Conservation (phyloP, 2,888 invertebrate species). For the Andrena flavipes region DNA sequence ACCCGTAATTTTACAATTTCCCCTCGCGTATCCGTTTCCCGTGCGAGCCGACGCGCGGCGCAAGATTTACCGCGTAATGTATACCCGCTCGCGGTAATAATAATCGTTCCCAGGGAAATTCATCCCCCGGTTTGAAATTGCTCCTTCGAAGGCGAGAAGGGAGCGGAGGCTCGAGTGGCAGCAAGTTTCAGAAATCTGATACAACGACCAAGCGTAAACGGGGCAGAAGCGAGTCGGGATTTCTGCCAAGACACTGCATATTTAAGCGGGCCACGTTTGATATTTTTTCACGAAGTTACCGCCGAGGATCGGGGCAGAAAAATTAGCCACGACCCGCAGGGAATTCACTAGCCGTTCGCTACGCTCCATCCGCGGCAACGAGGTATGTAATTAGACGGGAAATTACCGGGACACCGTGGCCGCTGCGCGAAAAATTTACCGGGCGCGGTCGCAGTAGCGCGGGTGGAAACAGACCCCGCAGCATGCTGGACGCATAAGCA, state of each 20-base stretch:
- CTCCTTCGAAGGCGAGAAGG: background rate
- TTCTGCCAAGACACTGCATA: background rate
- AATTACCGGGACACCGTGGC: slow-evolving; percentile 52
- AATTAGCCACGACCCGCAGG: slow-evolving; percentile 28
- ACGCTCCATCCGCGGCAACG: slow-evolving; percentile 36
- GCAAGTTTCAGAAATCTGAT: slow-evolving; percentile 64
- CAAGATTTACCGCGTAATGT: slow-evolving; percentile 51
- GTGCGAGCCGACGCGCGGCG: slow-evolving; percentile 36
- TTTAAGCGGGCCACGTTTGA: background rate
- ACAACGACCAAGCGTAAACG: slow-evolving; percentile 15
- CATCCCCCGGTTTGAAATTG: slow-evolving; percentile 55
- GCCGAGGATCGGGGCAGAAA: background rate
- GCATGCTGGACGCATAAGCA: slow-evolving; percentile 24
- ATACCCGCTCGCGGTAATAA: slow-evolving; percentile 45
- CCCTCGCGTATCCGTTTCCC: slow-evolving; percentile 64
- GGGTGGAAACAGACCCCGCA: background rate
- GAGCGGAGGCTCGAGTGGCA: background rate
- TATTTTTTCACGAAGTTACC: too few relatives aligned
- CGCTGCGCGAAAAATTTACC: slow-evolving; percentile 40
- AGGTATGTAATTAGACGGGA: slow-evolving; percentile 64
- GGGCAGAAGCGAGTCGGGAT: background rate
- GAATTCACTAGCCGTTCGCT: slow-evolving; percentile 11
- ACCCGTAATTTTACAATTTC: slow-evolving; percentile 67
- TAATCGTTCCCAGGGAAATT: slow-evolving; percentile 61
- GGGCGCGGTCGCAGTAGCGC: slow-evolving; percentile 12